Conservation (phyloP, 2,888 invertebrate species). For the Lasioglossum lativentre region DNA sequence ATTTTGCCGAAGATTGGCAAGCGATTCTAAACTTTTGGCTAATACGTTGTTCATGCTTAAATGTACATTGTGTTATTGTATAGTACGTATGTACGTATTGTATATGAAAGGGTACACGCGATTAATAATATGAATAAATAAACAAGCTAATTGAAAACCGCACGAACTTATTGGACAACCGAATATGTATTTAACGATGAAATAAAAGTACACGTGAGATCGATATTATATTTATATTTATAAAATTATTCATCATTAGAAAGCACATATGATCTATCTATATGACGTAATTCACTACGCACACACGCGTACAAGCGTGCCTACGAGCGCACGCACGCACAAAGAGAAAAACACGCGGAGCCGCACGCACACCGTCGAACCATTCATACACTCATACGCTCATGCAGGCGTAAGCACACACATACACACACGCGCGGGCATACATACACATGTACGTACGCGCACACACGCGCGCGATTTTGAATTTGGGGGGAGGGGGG, state of each 20-base stretch:
- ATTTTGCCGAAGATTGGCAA: background rate
- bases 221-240: slow-evolving; percentile 83
- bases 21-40: background rate
- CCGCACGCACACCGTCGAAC: slow-evolving; percentile 54
- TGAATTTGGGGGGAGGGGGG: background rate
- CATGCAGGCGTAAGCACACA: slow-evolving; percentile 52
- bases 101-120: background rate
- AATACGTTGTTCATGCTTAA: background rate
- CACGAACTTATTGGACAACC: background rate
- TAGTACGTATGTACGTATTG: no score
- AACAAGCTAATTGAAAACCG: background rate
- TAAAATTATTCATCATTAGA: slow-evolving; percentile 84
- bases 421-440: slow-evolving; percentile 59
- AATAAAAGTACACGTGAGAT: slow-evolving; percentile 77
- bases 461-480: slow-evolving; percentile 42
- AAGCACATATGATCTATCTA: slow-evolving; percentile 83
- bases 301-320: slow-evolving; percentile 75
- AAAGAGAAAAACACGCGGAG: slow-evolving; percentile 58
- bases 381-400: slow-evolving; percentile 25
- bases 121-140: background rate
- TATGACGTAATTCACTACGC: slow-evolving; percentile 82
- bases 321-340: slow-evolving; percentile 71
- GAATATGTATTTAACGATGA: slow-evolving; percentile 30
- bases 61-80: background rate
- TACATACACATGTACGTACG: slow-evolving; percentile 62